Evolutionary conservation across 2,113 vertebrate species (phyloP), one percentile per base, ranked within the genome.

Genomic region (Dromas ardeola): DNA sequence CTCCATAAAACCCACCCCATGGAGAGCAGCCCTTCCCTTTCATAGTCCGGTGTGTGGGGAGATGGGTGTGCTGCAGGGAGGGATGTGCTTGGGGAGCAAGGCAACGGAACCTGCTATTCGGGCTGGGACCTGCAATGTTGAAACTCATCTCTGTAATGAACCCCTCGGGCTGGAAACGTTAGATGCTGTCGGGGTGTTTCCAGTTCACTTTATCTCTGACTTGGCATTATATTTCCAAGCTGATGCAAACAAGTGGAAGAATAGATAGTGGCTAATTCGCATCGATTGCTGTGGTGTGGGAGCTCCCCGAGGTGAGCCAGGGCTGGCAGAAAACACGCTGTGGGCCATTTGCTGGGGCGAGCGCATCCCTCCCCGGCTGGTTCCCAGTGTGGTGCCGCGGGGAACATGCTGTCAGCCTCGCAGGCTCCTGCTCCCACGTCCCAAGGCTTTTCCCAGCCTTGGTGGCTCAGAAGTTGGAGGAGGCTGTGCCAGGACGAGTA

Each of bases 201-300:
- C 95, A 93, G 15, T 70, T 96, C 21, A 0, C 59, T 90, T 92
- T 94, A 70, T 90, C 86, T 93, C 58, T 89, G 65, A 6, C 62
- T 78, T 88, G 84, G 69, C 26, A 2, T 88, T 95, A 3, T 34
- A 63, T 88, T 97, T 93, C 92, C 90, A 81, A 73, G 62, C 70
- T 67, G 81, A 81, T 85, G 88, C 83, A 93, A 92, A 86, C 86
- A 79, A 88, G 65, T 76, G 85, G 84, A 91, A 94, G 79, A 78
- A 23, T 4, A 91, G 93, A 89, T 66, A 89, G 63, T 0, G 1
- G 83, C 76, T 91, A 87, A 95, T 95, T 71, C 22, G 0, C 56
- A 88, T 96, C 3, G 59, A 97, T 86, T 1, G 3, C 47, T 14
- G 29, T 42, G 62, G 47, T 10, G 40, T 0, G 6, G 86, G 66